phyloP scores from a whole-genome alignment of 1,140 invertebrate species.

The Saccostrea echinata region DNA sequence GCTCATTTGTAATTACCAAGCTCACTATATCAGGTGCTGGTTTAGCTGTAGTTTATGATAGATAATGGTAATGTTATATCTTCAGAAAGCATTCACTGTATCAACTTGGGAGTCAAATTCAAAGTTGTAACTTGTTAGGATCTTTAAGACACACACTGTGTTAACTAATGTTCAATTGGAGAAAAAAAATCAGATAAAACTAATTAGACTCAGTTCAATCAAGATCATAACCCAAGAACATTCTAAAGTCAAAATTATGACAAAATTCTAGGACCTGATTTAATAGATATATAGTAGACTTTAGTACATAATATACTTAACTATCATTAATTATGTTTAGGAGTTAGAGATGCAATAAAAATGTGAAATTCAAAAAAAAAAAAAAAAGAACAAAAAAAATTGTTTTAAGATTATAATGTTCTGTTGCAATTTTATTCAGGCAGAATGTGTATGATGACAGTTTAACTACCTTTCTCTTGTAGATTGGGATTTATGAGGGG shows the following conservation, averaged over 20 bases:
- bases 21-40: slow-evolving; percentile 6
- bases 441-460: neutral
- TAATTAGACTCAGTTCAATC: neutral
- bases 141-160: too few species aligned
- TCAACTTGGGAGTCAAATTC: slow-evolving; percentile 28
- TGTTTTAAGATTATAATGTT: neutral
- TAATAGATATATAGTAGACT: too few species aligned
- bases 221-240: too few species aligned
- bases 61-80: neutral
- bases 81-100: neutral
- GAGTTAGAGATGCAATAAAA: neutral
- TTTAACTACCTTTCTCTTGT: neutral
- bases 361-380: neutral
- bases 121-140: neutral
- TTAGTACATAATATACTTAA: too few species aligned
- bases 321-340: too few species aligned
- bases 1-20: slow-evolving; percentile 30
- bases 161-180: neutral
- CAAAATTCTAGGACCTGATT: too few species aligned
- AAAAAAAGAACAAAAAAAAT: neutral
- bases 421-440: neutral
- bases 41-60: neutral
- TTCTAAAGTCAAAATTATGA: too few species aligned
- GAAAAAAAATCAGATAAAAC: neutral
- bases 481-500: neutral